Percentiles rank a stretch among this genome's conserved stretches.
These are phyloP conservation scores for Serilophus lunatus DNA, from an alignment of 2,113 vertebrate species.

Conservation along the genomic window DNA sequence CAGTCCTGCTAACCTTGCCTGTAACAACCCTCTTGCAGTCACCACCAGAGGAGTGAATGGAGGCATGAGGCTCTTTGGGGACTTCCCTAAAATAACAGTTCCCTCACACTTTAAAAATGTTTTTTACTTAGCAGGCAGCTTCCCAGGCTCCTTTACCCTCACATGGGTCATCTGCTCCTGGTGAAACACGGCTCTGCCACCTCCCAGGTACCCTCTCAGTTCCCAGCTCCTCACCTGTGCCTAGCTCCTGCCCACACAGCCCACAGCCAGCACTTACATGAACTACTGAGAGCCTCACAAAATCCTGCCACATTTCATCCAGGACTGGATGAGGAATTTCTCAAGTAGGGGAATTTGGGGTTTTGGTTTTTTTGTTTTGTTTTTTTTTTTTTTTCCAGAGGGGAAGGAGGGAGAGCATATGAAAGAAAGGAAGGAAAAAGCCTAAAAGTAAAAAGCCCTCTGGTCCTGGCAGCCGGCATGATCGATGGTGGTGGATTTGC, in stretches of 20 bases:
- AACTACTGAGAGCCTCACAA: background rate
- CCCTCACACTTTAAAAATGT: background rate
- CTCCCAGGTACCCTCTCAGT: background rate
- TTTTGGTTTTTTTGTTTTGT: background rate
- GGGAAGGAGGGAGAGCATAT: background rate
- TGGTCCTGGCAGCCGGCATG: constrained; percentile 39
- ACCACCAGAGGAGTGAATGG: background rate
- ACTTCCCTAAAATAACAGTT: background rate
- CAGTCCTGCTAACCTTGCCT: background rate
- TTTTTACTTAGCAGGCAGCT: background rate
- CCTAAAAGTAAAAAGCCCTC: constrained; percentile 60
- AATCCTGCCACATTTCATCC: constrained; percentile 6
- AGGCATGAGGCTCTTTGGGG: background rate
- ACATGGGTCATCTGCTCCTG: rapidly evolving
- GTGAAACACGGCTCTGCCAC: background rate
- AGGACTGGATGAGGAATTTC: constrained; percentile 58
- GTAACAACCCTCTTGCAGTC: background rate
- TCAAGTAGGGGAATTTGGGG: constrained; percentile 37
- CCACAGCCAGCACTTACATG: background rate
- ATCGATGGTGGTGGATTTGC: constrained; percentile 72
- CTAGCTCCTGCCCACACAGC: background rate
- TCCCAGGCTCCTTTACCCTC: background rate
- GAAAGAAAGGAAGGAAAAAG: constrained; percentile 62
- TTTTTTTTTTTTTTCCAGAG: background rate
- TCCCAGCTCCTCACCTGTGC: background rate